Percentiles rank a stretch among this genome's conserved stretches.
Conservation (phyloP, 2,113 vertebrate genomes). For the Rhea americana region DNA sequence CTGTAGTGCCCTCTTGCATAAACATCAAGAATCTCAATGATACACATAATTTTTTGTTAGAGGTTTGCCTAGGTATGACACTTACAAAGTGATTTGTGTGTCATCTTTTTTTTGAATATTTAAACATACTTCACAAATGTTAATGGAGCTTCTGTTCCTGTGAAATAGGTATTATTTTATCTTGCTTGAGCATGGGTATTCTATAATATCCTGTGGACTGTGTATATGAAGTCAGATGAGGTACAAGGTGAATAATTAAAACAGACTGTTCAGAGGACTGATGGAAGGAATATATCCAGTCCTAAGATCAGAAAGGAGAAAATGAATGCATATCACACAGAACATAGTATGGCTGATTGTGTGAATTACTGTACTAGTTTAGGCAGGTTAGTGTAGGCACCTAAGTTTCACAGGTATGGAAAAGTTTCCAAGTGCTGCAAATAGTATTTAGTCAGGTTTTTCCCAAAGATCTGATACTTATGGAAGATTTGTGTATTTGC, state of each 20-base stretch:
- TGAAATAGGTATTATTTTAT: neutral
- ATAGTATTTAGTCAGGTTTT: neutral
- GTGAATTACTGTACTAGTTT: rapidly evolving
- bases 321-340: neutral
- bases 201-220: neutral
- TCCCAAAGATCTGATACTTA: neutral
- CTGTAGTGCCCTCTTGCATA: neutral
- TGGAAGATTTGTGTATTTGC: neutral
- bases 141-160: neutral
- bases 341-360: neutral
- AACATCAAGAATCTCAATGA: neutral
- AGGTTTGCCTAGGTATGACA: neutral
- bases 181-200: neutral
- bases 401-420: neutral
- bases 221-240: neutral
- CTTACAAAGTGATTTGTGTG: neutral
- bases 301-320: neutral
- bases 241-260: neutral
- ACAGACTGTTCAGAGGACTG: neutral
- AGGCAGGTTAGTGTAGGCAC: neutral
- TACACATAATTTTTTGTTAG: neutral
- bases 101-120: neutral
- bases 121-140: neutral
- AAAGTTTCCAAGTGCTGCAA: neutral
- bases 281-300: neutral